Evolutionary conservation across 2,113 vertebrate genomes (phyloP), one percentile per base, ranked within the genome.

Genomic region (Scomber scombrus): DNA sequence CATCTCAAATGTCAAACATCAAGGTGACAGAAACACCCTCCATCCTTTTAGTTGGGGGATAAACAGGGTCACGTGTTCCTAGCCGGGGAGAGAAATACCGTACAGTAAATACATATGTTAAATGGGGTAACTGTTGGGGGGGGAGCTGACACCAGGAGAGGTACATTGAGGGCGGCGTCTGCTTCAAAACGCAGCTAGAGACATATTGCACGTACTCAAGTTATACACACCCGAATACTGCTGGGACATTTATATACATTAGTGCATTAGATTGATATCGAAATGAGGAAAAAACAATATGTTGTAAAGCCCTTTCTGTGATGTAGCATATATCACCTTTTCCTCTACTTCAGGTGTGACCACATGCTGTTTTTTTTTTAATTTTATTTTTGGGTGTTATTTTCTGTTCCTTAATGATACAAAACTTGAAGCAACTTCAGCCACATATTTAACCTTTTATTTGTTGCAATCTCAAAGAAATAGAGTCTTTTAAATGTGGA

Each of bases 91-190:
- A 67, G 13, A 31, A 4, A 5, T 34, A 16, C 49, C 26, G 16
- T 8, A 29, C 14, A 45, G 56, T 74, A 51, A 75, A 60, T 26
- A 26, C 69, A 45, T 67, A 56, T 47, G 40, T 47, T 15, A 54
- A n/a, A 31, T 40, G 5, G 45, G 29, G 71, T 15, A 51, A 23
- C 3, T 19, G 54, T 70, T 58, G 9, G 9, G 40, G 21, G 26
- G 0, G 5, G 14, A 54, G 15, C 15, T 18, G 51, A 65, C 49
- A 57, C 65, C n/a, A 9, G 45, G 29, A 46, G 43, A 51, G 19
- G 5, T 5, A 31, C 52, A n/a, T 49, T 18, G 19, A 16, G 29
- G 18, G 8, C 21, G 13, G 40, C 21, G 19, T 16, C 66, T 66
- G 18, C 52, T 45, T 3, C 3, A 1, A 18, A 58, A 23, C 43